phyloP scores from a whole-genome alignment of 2,113 vertebrate species.

The Lasiurus cinereus region DNA sequence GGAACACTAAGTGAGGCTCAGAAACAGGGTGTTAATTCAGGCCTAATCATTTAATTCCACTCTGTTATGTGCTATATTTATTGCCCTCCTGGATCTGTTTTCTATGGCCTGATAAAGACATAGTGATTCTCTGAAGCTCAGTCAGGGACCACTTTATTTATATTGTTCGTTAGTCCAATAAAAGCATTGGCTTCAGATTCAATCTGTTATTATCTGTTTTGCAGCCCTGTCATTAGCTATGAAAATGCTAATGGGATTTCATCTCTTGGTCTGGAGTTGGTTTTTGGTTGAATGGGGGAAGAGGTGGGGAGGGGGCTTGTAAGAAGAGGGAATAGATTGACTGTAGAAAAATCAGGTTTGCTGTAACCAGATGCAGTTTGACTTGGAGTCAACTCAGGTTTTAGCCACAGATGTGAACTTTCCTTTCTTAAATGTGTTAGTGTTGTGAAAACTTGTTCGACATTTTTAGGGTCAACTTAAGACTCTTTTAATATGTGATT shows the following conservation, averaged over 20 bases:
- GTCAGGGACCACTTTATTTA: conserved; percentile 88
- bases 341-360: not conserved
- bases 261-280: not conserved
- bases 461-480: not conserved
- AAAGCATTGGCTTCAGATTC: conserved; percentile 80
- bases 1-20: conserved; percentile 78
- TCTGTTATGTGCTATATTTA: conserved; percentile 83
- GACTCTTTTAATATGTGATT: not conserved
- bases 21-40: conserved; percentile 83
- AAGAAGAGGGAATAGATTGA: not conserved
- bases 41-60: conserved; percentile 82
- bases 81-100: conserved; percentile 85
- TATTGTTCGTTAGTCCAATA: conserved; percentile 89
- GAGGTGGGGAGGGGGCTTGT: not conserved
- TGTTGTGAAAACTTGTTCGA: not conserved
- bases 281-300: not conserved
- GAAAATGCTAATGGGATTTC: conserved; percentile 80
- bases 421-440: not conserved
- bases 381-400: not conserved
- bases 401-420: not conserved
- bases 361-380: not conserved
- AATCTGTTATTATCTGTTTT: conserved; percentile 84
- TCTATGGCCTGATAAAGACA: conserved; percentile 87
- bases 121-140: conserved; percentile 86
- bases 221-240: conserved; percentile 82